Base-by-base conservation (phyloP, 2,888 invertebrate genomes). In the Sepioteuthis lessoniana region DNA sequence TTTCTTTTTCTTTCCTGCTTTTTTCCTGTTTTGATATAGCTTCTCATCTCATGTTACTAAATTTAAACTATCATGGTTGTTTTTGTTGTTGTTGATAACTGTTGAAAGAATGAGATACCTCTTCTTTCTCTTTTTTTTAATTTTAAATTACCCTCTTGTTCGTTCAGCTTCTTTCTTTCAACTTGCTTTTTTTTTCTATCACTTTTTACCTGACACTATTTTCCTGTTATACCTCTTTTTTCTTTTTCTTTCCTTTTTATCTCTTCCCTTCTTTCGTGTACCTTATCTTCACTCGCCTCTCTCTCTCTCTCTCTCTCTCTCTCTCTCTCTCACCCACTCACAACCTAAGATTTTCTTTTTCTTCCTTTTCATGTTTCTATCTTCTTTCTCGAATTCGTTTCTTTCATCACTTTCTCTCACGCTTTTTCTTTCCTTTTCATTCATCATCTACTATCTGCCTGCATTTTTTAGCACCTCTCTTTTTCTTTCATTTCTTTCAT, bases 121-220 rank as follows among this genome's bases (percentile, higher is more conserved):
- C 25, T 25, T 21, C 7, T 55, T 55, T 25, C 21, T 25, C 25
- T 2, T 55, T 55, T 25, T 47, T 47, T 47, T 47, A 8, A 60
- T 16, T 13, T 16, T 13, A n/a, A n/a, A n/a, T n/a, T n/a, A n/a
- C n/a, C 76, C n/a, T 76, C 76, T 76, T 13, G 0, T 47, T 47
- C 91, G 31, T 90, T 60, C 42, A 31, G 50, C 37, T 91, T 8
- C 50, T 60, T 60, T 8, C 50, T 60, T 60, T 42, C 38, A 38
- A 50, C 42, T 1, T 91, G 19, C 91, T 50, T 31, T 60, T 55
- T n/a, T 37, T 25, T 35, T 7, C 91, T 93, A 37, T 50, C 13
- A 1, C 42, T 46, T 76, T 42, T n/a, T 37, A 25, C 38, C 90
- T 28, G 35, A 19, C 42, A 97, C 97, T 0, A 97, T 97, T 93